Evolutionary conservation across 1,140 invertebrate species (phyloP), one percentile per base, ranked within the genome.

Genomic region (Paraescarpia echinospica): DNA sequence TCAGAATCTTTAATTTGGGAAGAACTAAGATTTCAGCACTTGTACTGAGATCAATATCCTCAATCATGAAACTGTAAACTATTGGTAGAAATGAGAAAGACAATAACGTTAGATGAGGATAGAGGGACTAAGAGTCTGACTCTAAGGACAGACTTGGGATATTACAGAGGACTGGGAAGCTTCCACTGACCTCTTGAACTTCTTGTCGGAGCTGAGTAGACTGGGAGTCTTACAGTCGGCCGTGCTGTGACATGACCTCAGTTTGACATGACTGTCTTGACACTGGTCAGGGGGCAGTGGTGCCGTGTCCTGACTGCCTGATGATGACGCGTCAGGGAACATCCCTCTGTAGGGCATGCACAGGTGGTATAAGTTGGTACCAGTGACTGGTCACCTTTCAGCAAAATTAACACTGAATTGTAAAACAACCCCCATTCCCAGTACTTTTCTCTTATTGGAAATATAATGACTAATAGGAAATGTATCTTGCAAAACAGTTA

Each of bases 201-300:
- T 92, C 34, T 92, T 89, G 51, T 35, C 35, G 34, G 33, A 34
- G 34, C 89, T 92, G n/a, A 92, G 51, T 5, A 89, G 34, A 31
- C 93, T 91, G 1, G 34, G n/a, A 2, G n/a, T 77, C 35, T 93
- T 93, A 35, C 93, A 93, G 90, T 93, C 93, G 18, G 93, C 77
- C 4, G 93, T 93, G 51, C 93, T 93, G 91, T 93, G 41, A 93
- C 92, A 93, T n/a, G 93, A 92, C 33, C 91, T 41, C 33, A 93
- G 90, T 51, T 12, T 89, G 2, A 48, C 34, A 34, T 35, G 35
- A 35, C 77, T 14, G 33, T 35, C 35, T 2, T 35, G 34, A 90
- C 41, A 2, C 18, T 33, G 9, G 90, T 92, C 31, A 35, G 51
- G 9, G 27, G 31, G 89, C 35, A 41, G 33, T 92, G 27, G 33